These are phyloP conservation scores for Ptiloglossa arizonensis DNA, from an alignment of 1,140 invertebrate genomes.

Conservation along the genomic window DNA sequence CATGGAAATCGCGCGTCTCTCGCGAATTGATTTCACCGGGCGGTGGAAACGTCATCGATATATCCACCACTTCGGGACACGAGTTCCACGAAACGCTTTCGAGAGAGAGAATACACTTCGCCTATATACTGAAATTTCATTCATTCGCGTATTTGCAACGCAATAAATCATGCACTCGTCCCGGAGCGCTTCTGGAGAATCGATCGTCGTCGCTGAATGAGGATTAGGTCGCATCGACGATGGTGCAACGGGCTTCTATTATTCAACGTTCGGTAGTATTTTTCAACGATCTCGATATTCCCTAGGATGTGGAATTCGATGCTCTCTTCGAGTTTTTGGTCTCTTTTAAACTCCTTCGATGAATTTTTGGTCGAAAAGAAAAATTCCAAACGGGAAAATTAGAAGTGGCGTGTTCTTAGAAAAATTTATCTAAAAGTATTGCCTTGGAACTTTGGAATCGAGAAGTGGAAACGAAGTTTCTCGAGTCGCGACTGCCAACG, in stretches of 20 bases:
- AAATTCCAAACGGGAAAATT: no score
- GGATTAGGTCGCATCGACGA: slow-evolving; percentile 20
- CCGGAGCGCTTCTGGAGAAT: slow-evolving; percentile 5
- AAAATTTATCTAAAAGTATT: no score
- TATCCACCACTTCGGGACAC: no score
- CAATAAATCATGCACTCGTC: slow-evolving; percentile 20
- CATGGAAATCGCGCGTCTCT: background rate
- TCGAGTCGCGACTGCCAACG: no score
- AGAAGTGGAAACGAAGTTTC: no score
- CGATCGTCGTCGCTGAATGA: slow-evolving; percentile 13
- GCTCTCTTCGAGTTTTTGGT: no score
- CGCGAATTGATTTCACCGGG: background rate
- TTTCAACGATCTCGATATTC: slow-evolving; percentile 11
- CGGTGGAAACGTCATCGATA: background rate
- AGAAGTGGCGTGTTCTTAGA: no score
- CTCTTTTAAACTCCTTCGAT: no score
- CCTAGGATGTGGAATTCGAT: no score
- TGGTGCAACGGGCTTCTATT: background rate
- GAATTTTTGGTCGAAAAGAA: no score
- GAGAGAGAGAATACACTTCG: no score
- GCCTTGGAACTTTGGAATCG: no score
- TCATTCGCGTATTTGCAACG: slow-evolving; percentile 11
- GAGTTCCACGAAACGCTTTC: background rate
- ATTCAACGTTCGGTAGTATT: slow-evolving; percentile 3
- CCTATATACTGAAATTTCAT: slow-evolving; percentile 14